Conservation (phyloP, 1,140 invertebrate genomes). For the Papilio aristodemus region DNA sequence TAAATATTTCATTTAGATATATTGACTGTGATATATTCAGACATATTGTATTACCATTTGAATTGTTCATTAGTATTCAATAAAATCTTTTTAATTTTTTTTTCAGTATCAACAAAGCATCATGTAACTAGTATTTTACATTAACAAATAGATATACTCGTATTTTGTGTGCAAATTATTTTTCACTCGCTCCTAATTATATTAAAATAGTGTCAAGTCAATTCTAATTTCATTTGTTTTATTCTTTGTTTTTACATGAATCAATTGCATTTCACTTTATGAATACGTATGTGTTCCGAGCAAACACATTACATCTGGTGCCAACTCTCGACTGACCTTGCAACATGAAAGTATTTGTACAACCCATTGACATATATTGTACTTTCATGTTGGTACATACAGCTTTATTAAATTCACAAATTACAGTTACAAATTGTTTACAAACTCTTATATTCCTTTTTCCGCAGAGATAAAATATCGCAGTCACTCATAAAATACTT, state of each 20-base stretch:
- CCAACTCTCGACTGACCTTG: slow-evolving; percentile 7
- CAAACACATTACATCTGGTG: neutral
- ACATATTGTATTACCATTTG: slow-evolving; percentile 3
- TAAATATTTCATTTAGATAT: slow-evolving; percentile 1
- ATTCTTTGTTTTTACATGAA: neutral
- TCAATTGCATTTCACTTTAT: too few relatives aligned
- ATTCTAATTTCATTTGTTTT: too few relatives aligned
- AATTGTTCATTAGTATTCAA: neutral
- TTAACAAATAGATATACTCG: too few relatives aligned
- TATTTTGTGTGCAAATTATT: too few relatives aligned
- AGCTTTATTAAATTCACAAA: neutral
- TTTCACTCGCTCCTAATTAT: too few relatives aligned
- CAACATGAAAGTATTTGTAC: slow-evolving; percentile 7
- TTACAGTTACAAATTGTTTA: neutral
- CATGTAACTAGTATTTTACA: too few relatives aligned
- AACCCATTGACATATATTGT: neutral
- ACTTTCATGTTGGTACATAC: neutral
- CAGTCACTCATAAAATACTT: too few relatives aligned
- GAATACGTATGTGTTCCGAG: too few relatives aligned
- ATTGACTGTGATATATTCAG: neutral
- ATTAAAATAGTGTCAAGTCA: too few relatives aligned
- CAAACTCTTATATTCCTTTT: neutral
- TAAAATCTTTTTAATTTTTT: slow-evolving; percentile 18
- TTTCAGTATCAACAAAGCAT: too few relatives aligned
- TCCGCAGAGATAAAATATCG: too few relatives aligned